A percentile compares a stretch with the other conserved stretches of the same genome.
Evolutionary conservation across 2,113 vertebrate species (phyloP).

Genomic region (Esox niger): DNA sequence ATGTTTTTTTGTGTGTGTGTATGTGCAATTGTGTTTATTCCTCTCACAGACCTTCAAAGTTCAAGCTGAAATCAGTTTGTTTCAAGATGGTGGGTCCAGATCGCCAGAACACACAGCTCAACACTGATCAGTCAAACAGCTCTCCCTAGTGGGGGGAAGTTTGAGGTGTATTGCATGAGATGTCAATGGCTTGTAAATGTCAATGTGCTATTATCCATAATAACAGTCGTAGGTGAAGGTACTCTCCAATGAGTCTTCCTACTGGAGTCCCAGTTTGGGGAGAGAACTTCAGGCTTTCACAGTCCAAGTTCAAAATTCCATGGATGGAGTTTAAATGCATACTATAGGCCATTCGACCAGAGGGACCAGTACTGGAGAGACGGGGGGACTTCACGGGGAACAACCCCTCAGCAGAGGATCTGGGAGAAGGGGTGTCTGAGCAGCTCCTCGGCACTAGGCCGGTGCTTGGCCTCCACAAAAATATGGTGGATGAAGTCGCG

Average conservation of each 20-base stretch:
- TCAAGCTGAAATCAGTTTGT: background rate
- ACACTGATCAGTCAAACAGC: conserved; percentile 22
- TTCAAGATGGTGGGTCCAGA: background rate
- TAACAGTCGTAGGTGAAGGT: background rate
- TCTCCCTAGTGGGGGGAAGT: conserved; percentile 48
- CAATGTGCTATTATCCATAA: background rate
- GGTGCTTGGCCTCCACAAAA: conserved; percentile 92
- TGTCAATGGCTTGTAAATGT: conserved; percentile 2
- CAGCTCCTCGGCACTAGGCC: conserved; percentile 93
- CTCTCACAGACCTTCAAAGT: background rate
- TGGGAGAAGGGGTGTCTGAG: conserved; percentile 93
- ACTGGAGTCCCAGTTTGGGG: background rate
- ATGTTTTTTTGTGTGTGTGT: background rate
- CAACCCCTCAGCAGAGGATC: conserved; percentile 80
- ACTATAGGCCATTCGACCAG: conserved; percentile 4
- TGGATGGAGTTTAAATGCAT: background rate
- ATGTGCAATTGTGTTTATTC: background rate
- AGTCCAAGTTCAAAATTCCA: too few species aligned
- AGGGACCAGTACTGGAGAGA: background rate
- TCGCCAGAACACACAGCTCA: background rate
- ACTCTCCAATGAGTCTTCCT: conserved; percentile 3
- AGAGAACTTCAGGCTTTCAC: too few species aligned
- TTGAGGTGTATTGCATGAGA: background rate
- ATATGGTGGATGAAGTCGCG: conserved; percentile 89
- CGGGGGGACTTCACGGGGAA: conserved; percentile 16